Evolutionary conservation across 1,140 invertebrate species (phyloP), one percentile per base, ranked within the genome.

Genomic region (Drosophila arizonae): DNA sequence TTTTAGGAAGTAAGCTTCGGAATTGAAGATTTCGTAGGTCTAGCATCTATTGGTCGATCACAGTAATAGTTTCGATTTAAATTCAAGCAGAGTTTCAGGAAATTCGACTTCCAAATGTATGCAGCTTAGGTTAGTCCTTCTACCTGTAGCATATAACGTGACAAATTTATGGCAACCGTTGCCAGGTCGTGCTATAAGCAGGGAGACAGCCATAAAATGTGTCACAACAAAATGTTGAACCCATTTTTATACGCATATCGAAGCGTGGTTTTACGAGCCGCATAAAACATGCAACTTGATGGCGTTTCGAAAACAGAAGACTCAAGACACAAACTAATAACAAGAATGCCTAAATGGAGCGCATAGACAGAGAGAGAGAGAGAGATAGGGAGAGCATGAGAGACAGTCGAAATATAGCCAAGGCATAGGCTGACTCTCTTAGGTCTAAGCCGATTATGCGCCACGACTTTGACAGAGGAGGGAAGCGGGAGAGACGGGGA

Each of bases 191-290:
- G 24, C 58, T 50, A 68, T 62, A 62, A 57, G 26, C 30, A 54
- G 8, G 41, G 28, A 30, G 52, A 62, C 48, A 50, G 48, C 43
- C 77, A 72, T 87, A 77, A 88, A 39, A 87, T 88, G 60, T 88
- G 84, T 87, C 84, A 87, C 84, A 87, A 88, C 84, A 87, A 87
- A 87, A 77, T 74, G 79, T 64, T 88, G 82, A 71, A 87, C 82
- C 82, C 82, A 88, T 87, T 87, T 84, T 70, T 86, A 65, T 76
- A 88, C 66, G 51, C 55, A 65, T 87, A 70, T 65, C 77, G 62
- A 50, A 72, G 54, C 72, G 39, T 21, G 45, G 48, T 62, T 60
- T 76, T 72, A 79, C 69, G 69, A 68, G 67, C 46, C 84, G 78
- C 36, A 82, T 87, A 88, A 86, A 79, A 70, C 73, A 71, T 72